Percentiles rank a stretch among this genome's conserved stretches.
Conservation (phyloP, 2,797 vertebrate species). For the Phrynocephalus guinanensis region DNA sequence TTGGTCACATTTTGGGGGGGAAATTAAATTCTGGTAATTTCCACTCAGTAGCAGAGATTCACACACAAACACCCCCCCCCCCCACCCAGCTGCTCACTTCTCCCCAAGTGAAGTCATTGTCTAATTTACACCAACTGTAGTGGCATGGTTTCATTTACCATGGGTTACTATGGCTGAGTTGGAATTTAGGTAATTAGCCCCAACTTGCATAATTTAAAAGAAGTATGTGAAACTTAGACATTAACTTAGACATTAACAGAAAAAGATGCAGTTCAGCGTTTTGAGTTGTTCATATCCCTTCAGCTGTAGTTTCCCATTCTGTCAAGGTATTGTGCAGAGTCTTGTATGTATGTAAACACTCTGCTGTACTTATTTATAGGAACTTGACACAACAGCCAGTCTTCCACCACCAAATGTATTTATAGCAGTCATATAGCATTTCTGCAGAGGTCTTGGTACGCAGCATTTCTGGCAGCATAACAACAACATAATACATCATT, state of each 20-base stretch:
- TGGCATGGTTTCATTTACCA: not conserved
- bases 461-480: too few relatives aligned
- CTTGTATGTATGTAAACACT: too few relatives aligned
- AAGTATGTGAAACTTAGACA: not conserved
- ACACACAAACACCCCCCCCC: too few relatives aligned
- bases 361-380: too few relatives aligned
- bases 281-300: not conserved
- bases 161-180: not conserved
- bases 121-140: not conserved
- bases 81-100: too few relatives aligned
- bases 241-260: not conserved
- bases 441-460: too few relatives aligned
- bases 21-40: slow-evolving; percentile 11
- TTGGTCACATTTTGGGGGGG: too few relatives aligned
- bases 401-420: too few relatives aligned
- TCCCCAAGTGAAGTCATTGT: not conserved
- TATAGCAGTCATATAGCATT: too few relatives aligned
- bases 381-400: too few relatives aligned
- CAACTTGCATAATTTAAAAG: not conserved
- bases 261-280: not conserved
- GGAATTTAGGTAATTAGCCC: not conserved
- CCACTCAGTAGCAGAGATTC: not conserved
- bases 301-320: not conserved
- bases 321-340: too few relatives aligned
- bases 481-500: too few relatives aligned